phyloP scores from a whole-genome alignment of 1,140 invertebrate species.

The Archegozetes longisetosus region DNA sequence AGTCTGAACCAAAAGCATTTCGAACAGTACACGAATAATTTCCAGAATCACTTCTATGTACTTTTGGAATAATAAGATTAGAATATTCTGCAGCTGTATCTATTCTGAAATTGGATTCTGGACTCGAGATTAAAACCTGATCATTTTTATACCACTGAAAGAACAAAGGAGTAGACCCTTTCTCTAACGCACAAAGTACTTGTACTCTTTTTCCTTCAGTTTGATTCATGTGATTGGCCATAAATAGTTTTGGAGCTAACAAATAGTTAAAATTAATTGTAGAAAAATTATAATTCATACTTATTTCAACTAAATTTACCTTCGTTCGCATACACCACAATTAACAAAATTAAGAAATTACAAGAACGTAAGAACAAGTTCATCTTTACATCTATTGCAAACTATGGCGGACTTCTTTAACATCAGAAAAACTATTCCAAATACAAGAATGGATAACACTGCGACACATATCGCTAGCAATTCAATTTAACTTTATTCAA shows the following conservation, averaged over 20 bases:
- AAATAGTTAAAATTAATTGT: background rate
- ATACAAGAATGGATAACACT: too few species aligned
- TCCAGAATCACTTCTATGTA: conserved; percentile 42
- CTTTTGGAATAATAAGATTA: conserved; percentile 28
- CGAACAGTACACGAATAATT: conserved; percentile 77
- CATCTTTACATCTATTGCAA: background rate
- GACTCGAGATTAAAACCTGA: background rate
- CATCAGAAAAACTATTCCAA: too few species aligned
- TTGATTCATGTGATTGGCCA: background rate
- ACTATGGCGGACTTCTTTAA: background rate
- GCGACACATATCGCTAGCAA: too few species aligned
- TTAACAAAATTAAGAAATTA: background rate
- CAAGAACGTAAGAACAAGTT: background rate
- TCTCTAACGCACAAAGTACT: background rate
- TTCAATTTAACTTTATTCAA: too few species aligned
- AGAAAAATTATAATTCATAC: background rate
- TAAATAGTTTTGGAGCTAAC: background rate
- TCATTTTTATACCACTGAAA: conserved; percentile 14
- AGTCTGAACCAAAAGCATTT: conserved; percentile 79
- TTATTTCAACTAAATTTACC: background rate
- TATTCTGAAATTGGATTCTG: background rate
- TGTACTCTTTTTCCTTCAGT: conserved; percentile 4
- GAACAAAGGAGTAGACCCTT: background rate
- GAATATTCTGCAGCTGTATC: conserved; percentile 12
- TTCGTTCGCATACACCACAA: too few species aligned